Evolutionary conservation across 2,113 vertebrate genomes (phyloP).

Genomic region (Ictalurus furcatus): DNA sequence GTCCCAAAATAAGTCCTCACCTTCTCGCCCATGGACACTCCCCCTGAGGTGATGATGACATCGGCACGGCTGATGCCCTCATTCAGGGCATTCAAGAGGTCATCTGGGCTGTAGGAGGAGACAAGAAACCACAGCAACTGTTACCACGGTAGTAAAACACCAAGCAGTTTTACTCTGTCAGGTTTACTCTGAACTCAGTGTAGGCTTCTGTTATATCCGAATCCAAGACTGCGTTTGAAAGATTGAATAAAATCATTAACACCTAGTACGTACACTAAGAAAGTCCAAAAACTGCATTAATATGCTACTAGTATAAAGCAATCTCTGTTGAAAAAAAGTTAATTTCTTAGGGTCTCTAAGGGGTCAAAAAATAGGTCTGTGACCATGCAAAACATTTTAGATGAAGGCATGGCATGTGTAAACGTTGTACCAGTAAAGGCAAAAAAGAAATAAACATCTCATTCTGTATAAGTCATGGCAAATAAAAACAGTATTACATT

Average conservation of each 20-base stretch:
- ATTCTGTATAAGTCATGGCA: neutral
- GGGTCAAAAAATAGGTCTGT: neutral
- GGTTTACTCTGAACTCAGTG: neutral
- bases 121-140: conserved; percentile 38
- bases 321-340: neutral
- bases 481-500: neutral
- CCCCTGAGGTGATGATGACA: conserved; percentile 99
- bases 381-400: neutral
- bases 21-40: conserved; percentile 99
- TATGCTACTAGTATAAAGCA: neutral
- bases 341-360: too few relatives aligned
- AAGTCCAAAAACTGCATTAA: neutral
- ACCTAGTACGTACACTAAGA: neutral
- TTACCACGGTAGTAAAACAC: neutral
- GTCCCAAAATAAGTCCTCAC: conserved; percentile 64
- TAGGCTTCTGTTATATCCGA: neutral
- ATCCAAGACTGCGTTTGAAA: neutral
- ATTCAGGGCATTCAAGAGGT: conserved; percentile 98
- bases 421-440: neutral
- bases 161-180: neutral
- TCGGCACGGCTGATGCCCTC: conserved; percentile 99
- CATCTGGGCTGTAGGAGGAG: conserved; percentile 87
- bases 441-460: neutral
- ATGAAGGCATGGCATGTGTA: neutral
- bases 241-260: neutral